Base-by-base conservation (phyloP, 2,797 vertebrate genomes). In the Onychomys leucogaster region DNA sequence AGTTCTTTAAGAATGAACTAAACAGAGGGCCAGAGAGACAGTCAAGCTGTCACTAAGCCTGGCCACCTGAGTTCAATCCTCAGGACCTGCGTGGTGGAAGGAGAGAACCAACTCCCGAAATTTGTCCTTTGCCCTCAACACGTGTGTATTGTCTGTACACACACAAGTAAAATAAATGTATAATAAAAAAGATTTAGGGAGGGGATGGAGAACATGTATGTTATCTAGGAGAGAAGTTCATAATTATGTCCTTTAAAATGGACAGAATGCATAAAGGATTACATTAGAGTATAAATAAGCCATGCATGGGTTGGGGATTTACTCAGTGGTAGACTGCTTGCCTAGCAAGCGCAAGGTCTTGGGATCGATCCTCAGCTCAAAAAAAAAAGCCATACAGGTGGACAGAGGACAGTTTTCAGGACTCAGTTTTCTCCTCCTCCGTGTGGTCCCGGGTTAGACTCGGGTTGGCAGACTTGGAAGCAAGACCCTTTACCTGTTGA, bases 1-100 rank as follows among this genome's bases (percentile, higher is more conserved):
- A 91, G 73, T 63, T 90, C n/a, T 41, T 43, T 90, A 21, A 93
- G 57, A 94, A 83, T 84, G 37, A 89, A 41, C 34, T 63, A 32
- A 43, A 43, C 25, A 83, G 57, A 61, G 57, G 37, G 8, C 57
- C 27, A 61, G 57, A 43, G 25, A 63, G 57, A 19, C 2, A 9
- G 57, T 37, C 25, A 16, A 11, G 17, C 29, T 41, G 49, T 34
- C 82, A 65, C 82, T 34, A 34, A 84, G 59, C 41, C 41, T 65
- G 61, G 43, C 29, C 6, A 4, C 29, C 41, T 3, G 16, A 83
- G 57, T 84, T 65, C 27, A 34, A 0, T 65, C 82, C 27, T 65
- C 59, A 65, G 27, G 43, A 7, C 29, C 17, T 46, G 6, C 9
- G 23, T 85, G 43, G 82, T 65, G 10, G 41, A 23, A 49, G 41